Percentiles rank a stretch among this genome's conserved stretches.
These are phyloP conservation scores for Apamea epomidion DNA, from an alignment of 2,888 invertebrate species.

Conservation along the genomic window DNA sequence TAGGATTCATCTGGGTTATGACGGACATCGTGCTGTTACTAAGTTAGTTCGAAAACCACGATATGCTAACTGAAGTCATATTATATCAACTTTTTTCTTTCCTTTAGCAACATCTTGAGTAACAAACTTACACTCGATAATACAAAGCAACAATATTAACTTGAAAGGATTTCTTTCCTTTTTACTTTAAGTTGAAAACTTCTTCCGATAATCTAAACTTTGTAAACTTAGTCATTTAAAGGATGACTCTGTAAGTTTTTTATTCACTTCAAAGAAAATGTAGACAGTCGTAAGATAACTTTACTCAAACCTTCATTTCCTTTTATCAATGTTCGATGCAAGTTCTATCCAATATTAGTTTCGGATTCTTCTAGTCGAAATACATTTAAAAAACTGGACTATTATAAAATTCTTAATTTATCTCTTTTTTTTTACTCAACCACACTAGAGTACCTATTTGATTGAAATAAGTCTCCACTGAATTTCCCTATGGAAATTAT, in stretches of 20 bases:
- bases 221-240: constrained; percentile 57
- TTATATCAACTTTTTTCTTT: background rate
- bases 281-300: constrained; percentile 42
- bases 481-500: no score
- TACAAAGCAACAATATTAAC: constrained; percentile 51
- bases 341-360: constrained; percentile 15
- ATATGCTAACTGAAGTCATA: background rate
- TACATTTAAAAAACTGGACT: background rate
- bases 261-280: constrained; percentile 41
- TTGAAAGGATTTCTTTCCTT: constrained; percentile 40
- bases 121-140: constrained; percentile 44
- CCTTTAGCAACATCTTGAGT: background rate
- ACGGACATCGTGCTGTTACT: background rate
- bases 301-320: constrained; percentile 42
- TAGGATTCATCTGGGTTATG: background rate
- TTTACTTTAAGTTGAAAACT: constrained; percentile 54
- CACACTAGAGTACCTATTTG: no score
- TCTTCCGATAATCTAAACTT: constrained; percentile 60
- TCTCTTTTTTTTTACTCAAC: background rate
- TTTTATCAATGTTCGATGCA: constrained; percentile 10
- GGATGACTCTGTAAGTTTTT: constrained; percentile 52
- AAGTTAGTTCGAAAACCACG: background rate
- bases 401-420: background rate
- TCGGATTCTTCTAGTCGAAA: background rate
- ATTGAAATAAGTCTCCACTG: no score